phyloP scores from a whole-genome alignment of 2,797 vertebrate genomes.

The Periophthalmus magnuspinnatus region DNA sequence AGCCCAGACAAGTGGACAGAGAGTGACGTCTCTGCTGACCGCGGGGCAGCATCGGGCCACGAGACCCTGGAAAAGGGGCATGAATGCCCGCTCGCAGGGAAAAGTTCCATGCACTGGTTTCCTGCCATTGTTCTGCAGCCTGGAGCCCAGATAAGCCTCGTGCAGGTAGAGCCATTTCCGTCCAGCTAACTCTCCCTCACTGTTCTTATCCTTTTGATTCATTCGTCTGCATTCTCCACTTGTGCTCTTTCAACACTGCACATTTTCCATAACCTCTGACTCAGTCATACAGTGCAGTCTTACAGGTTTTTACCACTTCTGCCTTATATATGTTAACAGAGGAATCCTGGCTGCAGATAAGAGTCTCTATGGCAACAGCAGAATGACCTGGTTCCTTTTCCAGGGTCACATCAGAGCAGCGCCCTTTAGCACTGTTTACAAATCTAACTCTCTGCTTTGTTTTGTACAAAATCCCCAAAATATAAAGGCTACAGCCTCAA shows the following conservation, averaged over 20 bases:
- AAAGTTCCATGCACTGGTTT: constrained; percentile 80
- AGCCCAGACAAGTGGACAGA: constrained; percentile 34
- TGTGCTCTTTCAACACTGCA: constrained; percentile 23
- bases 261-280: constrained; percentile 29
- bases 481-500: too few relatives aligned
- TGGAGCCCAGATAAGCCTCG: constrained; percentile 77
- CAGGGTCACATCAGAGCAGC: constrained; percentile 39
- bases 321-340: constrained; percentile 48
- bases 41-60: constrained; percentile 66
- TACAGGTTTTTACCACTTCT: constrained; percentile 40
- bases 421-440: constrained; percentile 33
- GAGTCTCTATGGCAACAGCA: constrained; percentile 65
- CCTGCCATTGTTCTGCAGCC: constrained; percentile 81
- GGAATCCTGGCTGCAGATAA: constrained; percentile 75
- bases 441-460: constrained; percentile 16
- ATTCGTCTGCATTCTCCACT: constrained; percentile 16
- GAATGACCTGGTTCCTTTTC: constrained; percentile 56
- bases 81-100: constrained; percentile 69
- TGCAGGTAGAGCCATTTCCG: constrained; percentile 77
- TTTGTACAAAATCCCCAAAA: too few relatives aligned
- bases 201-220: constrained; percentile 46
- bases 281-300: constrained; percentile 16
- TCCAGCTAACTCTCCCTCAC: constrained; percentile 46
- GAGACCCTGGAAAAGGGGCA: constrained; percentile 77
- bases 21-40: constrained; percentile 73